Percentiles rank a stretch among this genome's conserved stretches.
Evolutionary conservation across 2,113 vertebrate genomes (phyloP).

Genomic region (Salvelinus alpinus): DNA sequence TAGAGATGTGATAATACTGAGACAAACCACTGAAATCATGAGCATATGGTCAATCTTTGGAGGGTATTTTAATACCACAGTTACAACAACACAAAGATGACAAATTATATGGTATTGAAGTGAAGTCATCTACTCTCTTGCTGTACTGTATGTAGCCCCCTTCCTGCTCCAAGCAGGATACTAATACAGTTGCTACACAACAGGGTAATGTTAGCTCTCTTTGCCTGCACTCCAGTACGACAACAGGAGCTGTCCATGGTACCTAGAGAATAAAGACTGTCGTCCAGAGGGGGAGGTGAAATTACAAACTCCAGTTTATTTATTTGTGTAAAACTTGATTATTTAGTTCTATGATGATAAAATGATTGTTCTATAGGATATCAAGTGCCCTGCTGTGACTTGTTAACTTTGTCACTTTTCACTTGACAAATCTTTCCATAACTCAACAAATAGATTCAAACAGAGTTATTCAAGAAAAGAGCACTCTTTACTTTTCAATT

Average conservation of each 20-base stretch:
- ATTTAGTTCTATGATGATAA: neutral
- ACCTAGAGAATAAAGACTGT: constrained; percentile 43
- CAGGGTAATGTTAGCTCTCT: constrained; percentile 52
- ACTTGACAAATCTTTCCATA: neutral
- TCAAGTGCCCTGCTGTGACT: constrained; percentile 2
- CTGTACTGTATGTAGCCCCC: constrained; percentile 22
- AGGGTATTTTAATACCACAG: neutral
- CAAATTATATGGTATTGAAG: constrained; percentile 53
- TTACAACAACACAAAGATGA: constrained; percentile 12
- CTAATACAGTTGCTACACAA: constrained; percentile 62
- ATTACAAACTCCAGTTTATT: neutral
- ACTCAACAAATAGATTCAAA: neutral
- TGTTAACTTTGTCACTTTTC: neutral
- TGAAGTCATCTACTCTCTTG: constrained; percentile 45
- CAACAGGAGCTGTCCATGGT: constrained; percentile 92
- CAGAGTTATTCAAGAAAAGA: neutral
- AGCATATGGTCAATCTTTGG: constrained; percentile 13
- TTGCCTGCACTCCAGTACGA: constrained; percentile 27
- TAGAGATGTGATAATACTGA: neutral
- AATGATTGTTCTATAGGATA: neutral
- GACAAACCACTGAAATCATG: neutral
- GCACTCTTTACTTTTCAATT: neutral
- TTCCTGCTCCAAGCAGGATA: constrained; percentile 59
- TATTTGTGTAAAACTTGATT: neutral
- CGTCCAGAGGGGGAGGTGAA: neutral